These are phyloP conservation scores for Lepidotrigona ventralis DNA, from an alignment of 1,140 invertebrate species.

Conservation along the genomic window DNA sequence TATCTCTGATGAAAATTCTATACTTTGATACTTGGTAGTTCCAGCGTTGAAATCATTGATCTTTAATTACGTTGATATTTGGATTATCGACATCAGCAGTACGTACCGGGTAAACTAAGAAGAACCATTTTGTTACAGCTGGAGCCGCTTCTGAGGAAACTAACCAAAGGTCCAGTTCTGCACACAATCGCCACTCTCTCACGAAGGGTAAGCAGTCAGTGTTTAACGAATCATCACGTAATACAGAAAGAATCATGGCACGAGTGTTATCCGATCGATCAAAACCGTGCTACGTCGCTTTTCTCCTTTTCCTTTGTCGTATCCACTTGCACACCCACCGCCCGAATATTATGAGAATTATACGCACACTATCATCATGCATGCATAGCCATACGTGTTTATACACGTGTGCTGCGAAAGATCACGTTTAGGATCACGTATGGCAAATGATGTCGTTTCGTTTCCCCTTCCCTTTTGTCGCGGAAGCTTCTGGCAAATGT, in stretches of 20 bases:
- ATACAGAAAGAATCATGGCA: background rate
- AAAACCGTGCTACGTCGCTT: constrained; percentile 12
- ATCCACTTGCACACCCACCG: background rate
- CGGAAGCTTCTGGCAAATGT: background rate
- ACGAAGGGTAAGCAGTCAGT: constrained; percentile 75
- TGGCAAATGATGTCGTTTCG: constrained; percentile 9
- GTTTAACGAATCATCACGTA: background rate
- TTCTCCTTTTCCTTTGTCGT: background rate
- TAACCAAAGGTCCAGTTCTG: constrained; percentile 79
- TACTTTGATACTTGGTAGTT: no score
- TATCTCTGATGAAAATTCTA: no score
- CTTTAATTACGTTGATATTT: background rate
- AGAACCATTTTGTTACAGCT: constrained; percentile 70
- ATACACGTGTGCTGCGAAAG: no score
- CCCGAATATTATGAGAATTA: background rate
- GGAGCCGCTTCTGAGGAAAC: constrained; percentile 78
- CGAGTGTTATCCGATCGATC: background rate
- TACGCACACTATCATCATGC: background rate
- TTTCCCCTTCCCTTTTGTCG: background rate
- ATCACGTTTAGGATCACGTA: background rate
- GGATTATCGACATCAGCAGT: background rate
- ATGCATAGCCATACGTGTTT: constrained; percentile 24
- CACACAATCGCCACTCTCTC: constrained; percentile 80
- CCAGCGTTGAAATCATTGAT: background rate
- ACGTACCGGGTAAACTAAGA: background rate